Conservation (phyloP, 2,113 vertebrate species). For the Pelmatolapia mariae region DNA sequence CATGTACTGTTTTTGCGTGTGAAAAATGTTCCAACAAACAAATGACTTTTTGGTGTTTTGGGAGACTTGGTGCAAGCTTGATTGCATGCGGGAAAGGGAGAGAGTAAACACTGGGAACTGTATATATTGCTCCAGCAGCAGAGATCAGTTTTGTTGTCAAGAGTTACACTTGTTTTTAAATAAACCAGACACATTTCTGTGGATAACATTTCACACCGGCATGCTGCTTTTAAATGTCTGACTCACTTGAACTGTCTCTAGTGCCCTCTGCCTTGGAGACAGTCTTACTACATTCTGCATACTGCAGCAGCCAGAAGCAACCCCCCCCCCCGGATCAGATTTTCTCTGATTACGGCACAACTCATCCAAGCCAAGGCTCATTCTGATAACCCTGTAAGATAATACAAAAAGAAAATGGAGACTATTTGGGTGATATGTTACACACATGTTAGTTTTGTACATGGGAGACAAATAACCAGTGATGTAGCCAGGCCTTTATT, state of each 20-base stretch:
- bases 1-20: neutral
- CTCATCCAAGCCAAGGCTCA: neutral
- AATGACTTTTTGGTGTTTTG: neutral
- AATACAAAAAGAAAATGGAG: neutral
- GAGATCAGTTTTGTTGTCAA: neutral
- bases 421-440: neutral
- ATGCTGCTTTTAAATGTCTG: neutral
- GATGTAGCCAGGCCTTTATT: neutral
- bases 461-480: neutral
- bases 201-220: neutral
- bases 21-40: neutral
- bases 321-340: neutral
- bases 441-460: neutral
- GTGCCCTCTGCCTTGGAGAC: constrained; percentile 7
- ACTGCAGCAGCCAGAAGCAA: neutral
- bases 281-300: neutral
- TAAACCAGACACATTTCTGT: neutral
- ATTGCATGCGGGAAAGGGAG: neutral
- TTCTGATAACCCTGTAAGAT: too few species aligned
- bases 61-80: neutral
- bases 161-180: neutral
- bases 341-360: neutral
- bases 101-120: neutral
- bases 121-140: neutral
- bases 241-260: neutral